These are phyloP conservation scores for Tolypeutes matacus DNA, from an alignment of 2,797 vertebrate species.

Conservation along the genomic window DNA sequence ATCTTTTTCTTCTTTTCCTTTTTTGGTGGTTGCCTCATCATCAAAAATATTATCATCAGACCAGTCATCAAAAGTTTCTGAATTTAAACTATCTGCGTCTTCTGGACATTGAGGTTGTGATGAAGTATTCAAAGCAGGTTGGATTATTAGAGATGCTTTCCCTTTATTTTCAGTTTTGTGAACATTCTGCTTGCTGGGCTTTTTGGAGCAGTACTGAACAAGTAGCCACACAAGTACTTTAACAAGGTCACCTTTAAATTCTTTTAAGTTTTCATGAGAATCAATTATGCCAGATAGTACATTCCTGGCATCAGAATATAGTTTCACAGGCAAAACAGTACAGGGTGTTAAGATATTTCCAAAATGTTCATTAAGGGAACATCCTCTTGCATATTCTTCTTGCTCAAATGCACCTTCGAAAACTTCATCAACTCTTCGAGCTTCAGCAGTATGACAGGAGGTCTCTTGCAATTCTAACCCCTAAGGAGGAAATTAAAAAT, in stretches of 20 bases:
- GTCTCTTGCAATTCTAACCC: conserved; percentile 98
- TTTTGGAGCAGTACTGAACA: conserved; percentile 93
- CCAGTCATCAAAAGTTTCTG: conserved; percentile 93
- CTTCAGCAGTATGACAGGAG: conserved; percentile 97
- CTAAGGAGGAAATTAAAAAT: conserved; percentile 86
- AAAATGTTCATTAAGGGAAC: conserved; percentile 94
- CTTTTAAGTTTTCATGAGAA: conserved; percentile 95
- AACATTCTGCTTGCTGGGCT: conserved; percentile 83
- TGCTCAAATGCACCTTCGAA: conserved; percentile 95
- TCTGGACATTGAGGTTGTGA: conserved; percentile 85
- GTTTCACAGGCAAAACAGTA: conserved; percentile 92
- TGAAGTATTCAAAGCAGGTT: conserved; percentile 62
- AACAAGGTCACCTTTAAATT: conserved; percentile 96
- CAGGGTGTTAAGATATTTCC: conserved; percentile 95
- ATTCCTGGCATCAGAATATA: conserved; percentile 96
- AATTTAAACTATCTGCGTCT: conserved; percentile 92
- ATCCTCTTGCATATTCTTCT: conserved; percentile 89
- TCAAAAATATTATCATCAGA: conserved; percentile 95
- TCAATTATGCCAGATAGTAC: conserved; percentile 98
- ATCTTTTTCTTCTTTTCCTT: conserved; percentile 88
- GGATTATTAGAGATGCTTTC: conserved; percentile 55
- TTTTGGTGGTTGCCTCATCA: conserved; percentile 90
- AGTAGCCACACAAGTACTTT: conserved; percentile 97
- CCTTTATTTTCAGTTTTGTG: conserved; percentile 74
- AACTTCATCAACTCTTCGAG: conserved; percentile 96